phyloP scores from a whole-genome alignment of 2,888 invertebrate species.

The Dolichopus griseipennis region DNA sequence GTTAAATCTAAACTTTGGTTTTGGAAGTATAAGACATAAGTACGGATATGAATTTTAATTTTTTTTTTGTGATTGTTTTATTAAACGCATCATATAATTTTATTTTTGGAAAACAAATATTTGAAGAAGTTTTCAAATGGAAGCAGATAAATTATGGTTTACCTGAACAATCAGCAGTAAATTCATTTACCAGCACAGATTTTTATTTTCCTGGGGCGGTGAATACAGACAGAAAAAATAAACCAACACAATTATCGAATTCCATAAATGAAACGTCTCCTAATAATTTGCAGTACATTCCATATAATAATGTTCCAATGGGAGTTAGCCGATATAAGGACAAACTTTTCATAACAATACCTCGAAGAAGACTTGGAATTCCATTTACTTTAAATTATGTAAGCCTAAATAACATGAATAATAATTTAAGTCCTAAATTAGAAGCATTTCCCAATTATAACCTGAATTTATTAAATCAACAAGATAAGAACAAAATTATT shows the following conservation, averaged over 20 bases:
- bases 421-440: slow-evolving; percentile 33
- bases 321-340: slow-evolving; percentile 42
- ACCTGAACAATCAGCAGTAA: background rate
- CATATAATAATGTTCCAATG: slow-evolving; percentile 42
- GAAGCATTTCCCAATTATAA: slow-evolving; percentile 36
- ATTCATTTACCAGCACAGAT: background rate
- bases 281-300: slow-evolving; percentile 26
- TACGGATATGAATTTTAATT: too few relatives aligned
- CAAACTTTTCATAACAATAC: slow-evolving; percentile 62
- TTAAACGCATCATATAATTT: too few relatives aligned
- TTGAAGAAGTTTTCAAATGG: background rate
- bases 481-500: slow-evolving; percentile 41
- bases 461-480: slow-evolving; percentile 27
- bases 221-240: background rate
- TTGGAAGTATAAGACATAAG: too few relatives aligned
- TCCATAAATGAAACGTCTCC: background rate
- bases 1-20: too few relatives aligned
- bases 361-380: slow-evolving; percentile 58
- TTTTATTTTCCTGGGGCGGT: background rate
- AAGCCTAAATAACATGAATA: slow-evolving; percentile 35
- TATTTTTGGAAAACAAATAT: background rate
- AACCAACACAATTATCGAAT: background rate
- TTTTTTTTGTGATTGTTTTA: too few relatives aligned
- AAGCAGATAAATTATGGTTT: background rate
- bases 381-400: slow-evolving; percentile 52